A percentile compares a stretch with the other conserved stretches of the same genome.
These are phyloP conservation scores for Drosophila kepulauana DNA, from an alignment of 1,140 invertebrate species.

Conservation along the genomic window DNA sequence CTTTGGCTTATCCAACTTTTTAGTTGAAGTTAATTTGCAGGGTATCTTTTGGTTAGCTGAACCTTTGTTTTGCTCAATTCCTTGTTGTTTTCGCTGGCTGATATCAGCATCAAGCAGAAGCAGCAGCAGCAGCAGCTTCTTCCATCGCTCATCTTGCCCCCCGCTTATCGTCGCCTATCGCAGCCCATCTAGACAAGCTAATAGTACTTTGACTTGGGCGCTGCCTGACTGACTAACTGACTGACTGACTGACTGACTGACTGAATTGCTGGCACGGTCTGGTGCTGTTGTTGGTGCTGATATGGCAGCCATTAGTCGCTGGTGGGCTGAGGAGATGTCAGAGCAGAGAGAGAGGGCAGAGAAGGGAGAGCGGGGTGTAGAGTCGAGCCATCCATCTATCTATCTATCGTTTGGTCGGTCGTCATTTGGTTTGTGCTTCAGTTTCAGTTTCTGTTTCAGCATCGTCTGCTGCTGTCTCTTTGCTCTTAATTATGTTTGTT, in stretches of 20 bases:
- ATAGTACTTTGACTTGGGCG: slow-evolving; percentile 47
- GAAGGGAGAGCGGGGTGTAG: slow-evolving; percentile 8
- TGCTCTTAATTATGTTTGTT: slow-evolving; percentile 79
- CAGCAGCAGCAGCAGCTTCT: slow-evolving; percentile 9
- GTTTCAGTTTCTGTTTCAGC: slow-evolving; percentile 35
- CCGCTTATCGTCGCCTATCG: slow-evolving; percentile 50
- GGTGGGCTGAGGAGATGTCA: neutral
- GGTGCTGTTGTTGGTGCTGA: slow-evolving; percentile 29
- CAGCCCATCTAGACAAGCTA: slow-evolving; percentile 57
- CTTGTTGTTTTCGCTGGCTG: slow-evolving; percentile 29
- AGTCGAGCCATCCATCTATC: slow-evolving; percentile 42
- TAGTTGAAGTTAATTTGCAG: neutral
- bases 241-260: neutral
- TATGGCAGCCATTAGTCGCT: slow-evolving; percentile 45
- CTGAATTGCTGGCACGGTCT: slow-evolving; percentile 20
- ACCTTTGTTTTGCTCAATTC: neutral
- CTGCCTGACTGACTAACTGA: neutral
- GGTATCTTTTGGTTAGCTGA: neutral
- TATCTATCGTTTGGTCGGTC: slow-evolving; percentile 61
- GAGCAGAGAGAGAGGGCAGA: neutral
- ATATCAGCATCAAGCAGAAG: slow-evolving; percentile 40
- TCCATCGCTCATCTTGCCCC: slow-evolving; percentile 33
- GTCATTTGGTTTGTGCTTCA: slow-evolving; percentile 53
- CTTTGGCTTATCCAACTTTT: neutral
- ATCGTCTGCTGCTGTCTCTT: slow-evolving; percentile 42